Conservation (phyloP, 1,140 invertebrate species). For the Hycleus phaleratus region DNA sequence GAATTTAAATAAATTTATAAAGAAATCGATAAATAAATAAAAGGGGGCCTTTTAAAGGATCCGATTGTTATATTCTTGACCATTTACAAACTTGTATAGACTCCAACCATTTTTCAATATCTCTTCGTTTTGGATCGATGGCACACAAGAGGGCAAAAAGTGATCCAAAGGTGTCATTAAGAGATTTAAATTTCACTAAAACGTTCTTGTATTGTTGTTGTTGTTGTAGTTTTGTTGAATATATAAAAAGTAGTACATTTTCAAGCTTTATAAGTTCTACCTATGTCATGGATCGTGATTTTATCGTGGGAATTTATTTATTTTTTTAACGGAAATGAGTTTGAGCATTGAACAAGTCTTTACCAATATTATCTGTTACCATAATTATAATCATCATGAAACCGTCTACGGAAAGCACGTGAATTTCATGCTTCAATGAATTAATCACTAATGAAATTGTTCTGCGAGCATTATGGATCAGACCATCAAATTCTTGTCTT, state of each 20-base stretch:
- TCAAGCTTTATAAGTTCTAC: too few species aligned
- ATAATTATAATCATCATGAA: too few species aligned
- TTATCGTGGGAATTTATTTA: conserved; percentile 28
- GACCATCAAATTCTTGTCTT: too few species aligned
- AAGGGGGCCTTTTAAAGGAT: too few species aligned
- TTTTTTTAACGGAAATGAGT: conserved; percentile 13
- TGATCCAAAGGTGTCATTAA: conserved; percentile 21
- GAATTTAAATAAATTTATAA: too few species aligned
- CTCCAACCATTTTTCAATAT: too few species aligned
- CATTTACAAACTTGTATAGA: too few species aligned
- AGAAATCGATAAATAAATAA: too few species aligned
- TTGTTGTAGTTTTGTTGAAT: conserved; percentile 2
- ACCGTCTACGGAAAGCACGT: conserved; percentile 1
- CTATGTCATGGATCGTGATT: conserved; percentile 25
- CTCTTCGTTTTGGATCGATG: too few species aligned
- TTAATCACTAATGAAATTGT: not conserved
- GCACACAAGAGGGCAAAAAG: too few species aligned
- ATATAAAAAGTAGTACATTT: too few species aligned
- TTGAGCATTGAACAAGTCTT: conserved; percentile 5
- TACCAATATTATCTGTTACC: not conserved
- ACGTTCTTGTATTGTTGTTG: conserved; percentile 22
- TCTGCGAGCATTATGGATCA: not conserved
- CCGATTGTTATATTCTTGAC: too few species aligned
- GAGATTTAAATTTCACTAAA: conserved; percentile 22
- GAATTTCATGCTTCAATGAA: conserved; percentile 11